Base-by-base conservation (phyloP, 64 coral and sea anemone genomes). In the Dendronephthya gigantea region DNA sequence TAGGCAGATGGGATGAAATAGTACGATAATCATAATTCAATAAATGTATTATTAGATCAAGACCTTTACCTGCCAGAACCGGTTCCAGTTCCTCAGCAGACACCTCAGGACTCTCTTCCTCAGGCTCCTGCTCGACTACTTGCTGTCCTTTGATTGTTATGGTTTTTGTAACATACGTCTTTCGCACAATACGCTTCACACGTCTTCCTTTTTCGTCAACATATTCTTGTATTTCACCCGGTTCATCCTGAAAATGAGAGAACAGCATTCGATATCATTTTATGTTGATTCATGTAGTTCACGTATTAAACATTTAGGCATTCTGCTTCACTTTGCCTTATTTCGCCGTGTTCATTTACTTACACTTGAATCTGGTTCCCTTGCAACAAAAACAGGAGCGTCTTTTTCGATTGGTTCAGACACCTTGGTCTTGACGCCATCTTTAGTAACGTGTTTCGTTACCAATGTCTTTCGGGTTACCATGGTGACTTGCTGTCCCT, bases 171-270 rank as follows among this genome's bases (percentile, higher is more conserved):
- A 79, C 2, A 33, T 34, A 36, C 14, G 72, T 79, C 72, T 79
- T 79, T 15, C 72, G 25, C 7, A 79, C 32, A 29, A 79, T 79
- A 1, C 72, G 72, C 36, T 79, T 34, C 25, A 79, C 72, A 10
- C 72, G 72, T 36, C 72, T 34, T 36, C 72, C 72, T 79, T 79
- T 79, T 79, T 79, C 72, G 32, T 79, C 72, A 79, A 79, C 72
- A 39, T 79, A 79, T 19, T 79, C 72, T 33, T 79, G 72, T 33
- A 33, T 19, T 39, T 79, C 27, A 4, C 72, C 72, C 0, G n/a
- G 72, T 35, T 19, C 30, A 35, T 34, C 32, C 72, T 79, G 9
- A 36, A 36, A 39, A 36, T 8, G 28, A 19, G 29, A 74, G 68
- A 12, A 30, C 32, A 25, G n/a, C 68, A 74, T 25, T 35, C 2